These are phyloP conservation scores for Ips typographus DNA, from an alignment of 1,140 invertebrate genomes.

Conservation along the genomic window DNA sequence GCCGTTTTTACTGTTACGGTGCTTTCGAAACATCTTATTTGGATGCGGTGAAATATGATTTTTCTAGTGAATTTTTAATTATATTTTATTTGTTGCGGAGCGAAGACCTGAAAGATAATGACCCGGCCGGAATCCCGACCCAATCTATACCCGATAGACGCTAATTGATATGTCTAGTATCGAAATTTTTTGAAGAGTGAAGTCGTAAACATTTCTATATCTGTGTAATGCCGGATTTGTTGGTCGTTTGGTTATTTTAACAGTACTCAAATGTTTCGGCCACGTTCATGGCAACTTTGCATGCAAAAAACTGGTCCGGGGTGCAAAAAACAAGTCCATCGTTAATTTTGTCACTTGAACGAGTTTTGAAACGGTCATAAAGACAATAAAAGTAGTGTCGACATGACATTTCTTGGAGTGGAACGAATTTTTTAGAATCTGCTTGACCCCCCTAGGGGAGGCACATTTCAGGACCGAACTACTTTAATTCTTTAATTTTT, in stretches of 20 bases:
- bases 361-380: constrained; percentile 6
- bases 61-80: constrained; percentile 11
- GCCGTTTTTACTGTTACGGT: constrained; percentile 16
- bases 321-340: constrained; percentile 3
- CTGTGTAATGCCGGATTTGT: not conserved
- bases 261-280: not conserved
- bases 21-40: constrained; percentile 15
- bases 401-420: constrained; percentile 17
- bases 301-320: not conserved
- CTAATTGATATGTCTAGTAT: too few relatives aligned
- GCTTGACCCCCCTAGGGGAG: too few relatives aligned
- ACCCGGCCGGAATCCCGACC: too few relatives aligned
- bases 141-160: too few relatives aligned
- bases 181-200: too few relatives aligned
- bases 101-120: too few relatives aligned
- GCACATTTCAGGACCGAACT: too few relatives aligned
- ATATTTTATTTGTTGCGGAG: constrained; percentile 5
- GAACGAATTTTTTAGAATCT: too few relatives aligned
- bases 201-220: not conserved
- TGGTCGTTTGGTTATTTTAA: not conserved
- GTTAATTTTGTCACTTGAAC: constrained; percentile 8
- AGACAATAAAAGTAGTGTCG: constrained; percentile 18
- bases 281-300: not conserved
- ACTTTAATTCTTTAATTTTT: too few relatives aligned
- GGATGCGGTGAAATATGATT: constrained; percentile 13